phyloP scores from a whole-genome alignment of 1,140 invertebrate genomes.

The Drosophila insularis region DNA sequence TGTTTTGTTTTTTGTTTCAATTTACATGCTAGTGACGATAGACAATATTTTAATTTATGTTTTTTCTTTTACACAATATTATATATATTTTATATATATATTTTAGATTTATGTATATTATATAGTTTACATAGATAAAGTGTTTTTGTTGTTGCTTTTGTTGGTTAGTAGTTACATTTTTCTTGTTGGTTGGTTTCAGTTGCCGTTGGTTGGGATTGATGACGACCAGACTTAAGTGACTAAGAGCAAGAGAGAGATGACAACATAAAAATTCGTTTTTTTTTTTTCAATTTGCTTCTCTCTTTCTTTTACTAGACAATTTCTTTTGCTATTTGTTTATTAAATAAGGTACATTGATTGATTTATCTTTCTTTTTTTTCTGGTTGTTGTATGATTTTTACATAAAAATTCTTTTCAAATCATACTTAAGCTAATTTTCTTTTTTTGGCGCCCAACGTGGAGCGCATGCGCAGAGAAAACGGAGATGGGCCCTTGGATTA shows the following conservation, averaged over 20 bases:
- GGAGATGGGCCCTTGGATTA: background rate
- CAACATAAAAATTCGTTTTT: background rate
- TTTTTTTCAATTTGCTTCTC: background rate
- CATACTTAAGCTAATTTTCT: conserved; percentile 34
- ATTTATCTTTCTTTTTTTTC: conserved; percentile 26
- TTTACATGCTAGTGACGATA: conserved; percentile 5
- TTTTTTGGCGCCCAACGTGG: background rate
- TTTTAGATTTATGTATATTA: conserved; percentile 1
- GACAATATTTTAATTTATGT: background rate
- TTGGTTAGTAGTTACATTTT: conserved; percentile 13
- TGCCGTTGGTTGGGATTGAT: conserved; percentile 54
- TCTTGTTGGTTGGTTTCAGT: conserved; percentile 43
- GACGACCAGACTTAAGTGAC: conserved; percentile 76
- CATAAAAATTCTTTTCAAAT: background rate
- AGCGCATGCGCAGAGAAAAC: background rate
- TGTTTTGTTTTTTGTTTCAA: conserved; percentile 19
- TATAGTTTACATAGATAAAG: conserved; percentile 8
- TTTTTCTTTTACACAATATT: background rate
- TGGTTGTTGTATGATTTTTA: conserved; percentile 20
- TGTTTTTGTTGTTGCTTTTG: conserved; percentile 33
- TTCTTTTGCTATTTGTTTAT: conserved; percentile 29
- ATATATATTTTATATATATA: background rate
- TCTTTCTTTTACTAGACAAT: background rate
- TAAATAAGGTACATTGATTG: conserved; percentile 80
- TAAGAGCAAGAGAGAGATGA: conserved; percentile 48